Evolutionary conservation across 2,888 invertebrate genomes (phyloP), one percentile per base, ranked within the genome.

Genomic region (Pammene fasciana): DNA sequence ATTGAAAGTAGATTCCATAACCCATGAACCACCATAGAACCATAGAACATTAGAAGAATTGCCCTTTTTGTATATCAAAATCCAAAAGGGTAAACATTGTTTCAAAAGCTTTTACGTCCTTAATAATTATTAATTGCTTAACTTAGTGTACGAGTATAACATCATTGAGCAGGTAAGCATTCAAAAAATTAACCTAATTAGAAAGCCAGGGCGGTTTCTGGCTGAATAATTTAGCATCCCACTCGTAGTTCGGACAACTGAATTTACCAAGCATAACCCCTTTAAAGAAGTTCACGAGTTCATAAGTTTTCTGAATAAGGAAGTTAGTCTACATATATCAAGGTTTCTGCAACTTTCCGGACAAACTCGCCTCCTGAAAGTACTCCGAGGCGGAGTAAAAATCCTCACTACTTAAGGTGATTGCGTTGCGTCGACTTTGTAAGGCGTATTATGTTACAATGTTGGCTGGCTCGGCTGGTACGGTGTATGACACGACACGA

Each of bases 331-430:
- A 48, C 26, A 50, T 50, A 50, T 18, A 50, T 50, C 5, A 6
- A 18, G 10, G 10, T 34, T 5, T 6, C 26, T 18, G 41, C 18
- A 64, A 52, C 9, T 64, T 55, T 56, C 36, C 18, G 13, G 36
- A 38, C 56, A 18, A 65, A 56, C 48, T 45, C 45, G 18, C 13
- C 59, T 46, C 7, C 34, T 59, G n/a, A 34, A 34, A 18, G 18
- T 57, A 43, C 45, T 43, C 41, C 7, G 11, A 26, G 5, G n/a
- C 13, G 36, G 16, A 50, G 48, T 61, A 38, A 61, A 67, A 46
- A 54, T 54, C 54, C 60, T 60, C 45, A 36, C 67, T 67, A 67
- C 67, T 67, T 67, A 67, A 67, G 60, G 67, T 56, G 54, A 67
- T 67, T 67, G 67, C 59, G 43, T 43, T 54, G 26, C 18, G 43